Evolutionary conservation across 1,140 invertebrate species (phyloP).

Genomic region (Rhopalosiphum maidis): DNA sequence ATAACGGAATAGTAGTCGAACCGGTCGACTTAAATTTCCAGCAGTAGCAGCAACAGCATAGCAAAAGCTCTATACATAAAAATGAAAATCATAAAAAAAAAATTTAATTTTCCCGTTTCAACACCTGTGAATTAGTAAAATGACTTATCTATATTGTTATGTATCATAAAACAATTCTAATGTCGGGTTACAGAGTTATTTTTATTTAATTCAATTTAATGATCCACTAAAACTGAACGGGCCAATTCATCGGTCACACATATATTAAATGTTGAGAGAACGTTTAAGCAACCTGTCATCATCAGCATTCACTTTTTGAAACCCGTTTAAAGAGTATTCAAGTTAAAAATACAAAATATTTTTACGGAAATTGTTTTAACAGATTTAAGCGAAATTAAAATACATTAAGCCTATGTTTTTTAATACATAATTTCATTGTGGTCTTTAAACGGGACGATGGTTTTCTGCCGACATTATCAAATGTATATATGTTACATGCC

Average conservation of each 20-base stretch:
- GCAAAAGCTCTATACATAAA: slow-evolving; percentile 11
- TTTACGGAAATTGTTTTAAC: background rate
- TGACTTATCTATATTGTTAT: background rate
- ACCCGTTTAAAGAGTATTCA: background rate
- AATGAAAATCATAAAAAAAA: background rate
- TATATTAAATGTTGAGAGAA: background rate
- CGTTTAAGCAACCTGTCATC: background rate
- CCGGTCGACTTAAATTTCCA: background rate
- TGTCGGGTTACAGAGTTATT: background rate
- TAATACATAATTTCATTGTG: background rate
- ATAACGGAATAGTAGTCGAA: slow-evolving; percentile 20
- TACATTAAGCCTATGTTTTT: background rate
- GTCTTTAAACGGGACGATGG: background rate
- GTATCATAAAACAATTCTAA: background rate
- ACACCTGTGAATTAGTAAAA: background rate
- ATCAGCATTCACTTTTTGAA: background rate
- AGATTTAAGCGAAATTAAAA: background rate
- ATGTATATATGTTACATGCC: background rate
- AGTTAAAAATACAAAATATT: background rate
- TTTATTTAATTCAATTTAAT: background rate
- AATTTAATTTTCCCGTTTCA: background rate
- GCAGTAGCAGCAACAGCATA: background rate
- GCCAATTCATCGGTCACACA: background rate
- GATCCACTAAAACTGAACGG: background rate
- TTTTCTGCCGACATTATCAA: background rate